These are phyloP conservation scores for Zhengitettix transpicula DNA, from an alignment of 2,888 invertebrate genomes.

Conservation along the genomic window DNA sequence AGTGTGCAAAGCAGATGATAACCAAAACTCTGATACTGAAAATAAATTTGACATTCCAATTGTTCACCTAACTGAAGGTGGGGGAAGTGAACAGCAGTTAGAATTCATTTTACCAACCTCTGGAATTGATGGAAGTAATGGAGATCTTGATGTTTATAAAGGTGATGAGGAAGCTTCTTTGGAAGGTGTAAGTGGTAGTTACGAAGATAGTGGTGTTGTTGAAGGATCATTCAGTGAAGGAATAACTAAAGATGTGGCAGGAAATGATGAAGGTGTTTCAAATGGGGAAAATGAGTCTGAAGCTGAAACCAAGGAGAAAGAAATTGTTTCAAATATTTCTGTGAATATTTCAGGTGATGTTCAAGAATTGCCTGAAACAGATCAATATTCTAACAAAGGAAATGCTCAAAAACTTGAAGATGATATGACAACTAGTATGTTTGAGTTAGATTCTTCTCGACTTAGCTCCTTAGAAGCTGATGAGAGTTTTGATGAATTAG, in stretches of 20 bases:
- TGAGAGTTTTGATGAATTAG: constrained; percentile 4
- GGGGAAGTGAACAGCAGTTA: background rate
- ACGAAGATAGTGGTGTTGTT: background rate
- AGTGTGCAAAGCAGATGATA: constrained; percentile 13
- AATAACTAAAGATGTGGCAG: background rate
- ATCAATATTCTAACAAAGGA: background rate
- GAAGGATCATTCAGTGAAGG: background rate
- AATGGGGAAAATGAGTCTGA: background rate
- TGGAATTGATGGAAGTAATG: background rate
- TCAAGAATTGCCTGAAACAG: background rate
- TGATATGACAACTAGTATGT: background rate
- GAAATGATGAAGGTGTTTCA: background rate
- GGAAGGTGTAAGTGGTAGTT: background rate
- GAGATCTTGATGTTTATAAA: background rate
- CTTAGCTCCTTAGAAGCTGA: background rate
- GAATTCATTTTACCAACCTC: background rate
- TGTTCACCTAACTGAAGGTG: background rate
- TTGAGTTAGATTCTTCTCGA: background rate
- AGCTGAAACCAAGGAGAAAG: background rate
- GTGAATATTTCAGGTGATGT: background rate
- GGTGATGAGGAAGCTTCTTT: background rate
- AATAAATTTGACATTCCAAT: constrained; percentile 16
- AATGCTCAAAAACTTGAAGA: constrained; percentile 12
- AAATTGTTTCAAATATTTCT: background rate
- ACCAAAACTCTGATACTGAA: constrained; percentile 28